A percentile compares a stretch with the other conserved stretches of the same genome.
These are phyloP conservation scores for Microcebus jonahi DNA, from an alignment of 2,113 vertebrate species.

Conservation along the genomic window DNA sequence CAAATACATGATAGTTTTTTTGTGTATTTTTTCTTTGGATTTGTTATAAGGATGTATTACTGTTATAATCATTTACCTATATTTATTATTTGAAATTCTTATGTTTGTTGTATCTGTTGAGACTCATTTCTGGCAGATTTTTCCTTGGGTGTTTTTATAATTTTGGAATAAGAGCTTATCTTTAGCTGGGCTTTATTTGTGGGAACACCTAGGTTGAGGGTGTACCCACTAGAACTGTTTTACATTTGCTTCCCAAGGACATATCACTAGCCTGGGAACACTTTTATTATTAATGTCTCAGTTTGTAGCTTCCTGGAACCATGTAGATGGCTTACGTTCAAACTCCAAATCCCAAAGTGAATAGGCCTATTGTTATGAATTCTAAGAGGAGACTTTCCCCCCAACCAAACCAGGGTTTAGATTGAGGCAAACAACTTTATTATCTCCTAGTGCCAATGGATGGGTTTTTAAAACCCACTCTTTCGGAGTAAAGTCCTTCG, in stretches of 20 bases:
- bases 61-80: not conserved
- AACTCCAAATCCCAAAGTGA: not conserved
- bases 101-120: constrained; percentile 25
- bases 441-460: not conserved
- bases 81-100: not conserved
- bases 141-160: not conserved
- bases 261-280: not conserved
- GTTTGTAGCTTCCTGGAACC: constrained; percentile 15
- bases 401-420: not conserved
- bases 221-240: not conserved
- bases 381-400: not conserved
- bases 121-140: constrained; percentile 2
- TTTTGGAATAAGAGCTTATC: constrained; percentile 18
- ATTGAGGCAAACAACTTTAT: not conserved
- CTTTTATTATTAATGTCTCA: constrained; percentile 37
- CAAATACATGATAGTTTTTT: not conserved
- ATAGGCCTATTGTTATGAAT: not conserved
- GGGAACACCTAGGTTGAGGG: not conserved
- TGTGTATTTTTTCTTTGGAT: constrained; percentile 39
- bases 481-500: not conserved
- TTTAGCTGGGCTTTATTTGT: not conserved
- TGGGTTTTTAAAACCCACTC: constrained; percentile 9
- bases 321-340: not conserved
- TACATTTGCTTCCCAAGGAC: constrained; percentile 7
- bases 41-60: not conserved